Conservation (phyloP, 2,888 invertebrate genomes). For the Margaritifera margaritifera region DNA sequence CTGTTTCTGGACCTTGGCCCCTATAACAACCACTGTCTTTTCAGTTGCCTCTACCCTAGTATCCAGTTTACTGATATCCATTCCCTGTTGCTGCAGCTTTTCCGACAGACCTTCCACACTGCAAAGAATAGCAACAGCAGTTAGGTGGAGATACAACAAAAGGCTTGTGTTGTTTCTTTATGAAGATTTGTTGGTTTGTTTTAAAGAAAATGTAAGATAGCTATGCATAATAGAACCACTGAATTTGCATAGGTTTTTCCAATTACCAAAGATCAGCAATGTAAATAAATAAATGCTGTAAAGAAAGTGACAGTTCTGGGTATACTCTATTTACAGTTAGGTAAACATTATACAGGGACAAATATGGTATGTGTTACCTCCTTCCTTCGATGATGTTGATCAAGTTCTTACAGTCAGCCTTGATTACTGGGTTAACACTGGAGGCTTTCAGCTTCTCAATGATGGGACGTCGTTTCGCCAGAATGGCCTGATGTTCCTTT, state of each 20-base stretch:
- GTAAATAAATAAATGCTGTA: too few species aligned
- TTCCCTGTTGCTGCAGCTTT: conserved; percentile 51
- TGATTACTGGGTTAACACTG: conserved; percentile 33
- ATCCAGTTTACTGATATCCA: conserved; percentile 51
- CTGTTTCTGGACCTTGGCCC: conserved; percentile 51
- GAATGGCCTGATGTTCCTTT: conserved; percentile 31
- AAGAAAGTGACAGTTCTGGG: too few species aligned
- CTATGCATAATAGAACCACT: too few species aligned
- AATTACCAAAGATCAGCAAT: too few species aligned
- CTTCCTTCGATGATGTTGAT: conserved; percentile 59
- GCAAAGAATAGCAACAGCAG: conserved; percentile 10
- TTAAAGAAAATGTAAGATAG: too few species aligned
- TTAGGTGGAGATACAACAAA: background rate
- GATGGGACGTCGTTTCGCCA: conserved; percentile 38
- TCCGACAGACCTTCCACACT: conserved; percentile 54
- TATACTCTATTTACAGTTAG: too few species aligned
- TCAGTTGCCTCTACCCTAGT: conserved; percentile 49
- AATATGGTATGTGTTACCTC: conserved; percentile 35
- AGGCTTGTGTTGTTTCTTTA: background rate
- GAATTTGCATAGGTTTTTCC: too few species aligned
- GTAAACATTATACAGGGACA: too few species aligned
- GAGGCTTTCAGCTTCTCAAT: conserved; percentile 34
- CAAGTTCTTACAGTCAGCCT: conserved; percentile 37
- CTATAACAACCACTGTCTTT: conserved; percentile 44
- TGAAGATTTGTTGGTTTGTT: too few species aligned